Conservation (phyloP, 1,140 invertebrate genomes). For the Ips typographus region DNA sequence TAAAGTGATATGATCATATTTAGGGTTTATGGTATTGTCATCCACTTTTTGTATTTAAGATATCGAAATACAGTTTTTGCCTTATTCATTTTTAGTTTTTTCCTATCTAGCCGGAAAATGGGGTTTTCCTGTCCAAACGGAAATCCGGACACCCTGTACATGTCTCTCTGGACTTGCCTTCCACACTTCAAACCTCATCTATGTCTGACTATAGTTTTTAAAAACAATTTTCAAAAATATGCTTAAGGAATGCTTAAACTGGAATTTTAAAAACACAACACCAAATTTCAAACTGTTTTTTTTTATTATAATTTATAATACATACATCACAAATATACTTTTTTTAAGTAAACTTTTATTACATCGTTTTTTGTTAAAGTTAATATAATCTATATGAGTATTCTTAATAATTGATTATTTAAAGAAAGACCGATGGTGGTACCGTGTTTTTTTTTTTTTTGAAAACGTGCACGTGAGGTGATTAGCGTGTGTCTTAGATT, state of each 20-base stretch:
- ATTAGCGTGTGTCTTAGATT: not conserved
- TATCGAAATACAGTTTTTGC: no score
- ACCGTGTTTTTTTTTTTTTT: not conserved
- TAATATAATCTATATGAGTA: conserved; percentile 11
- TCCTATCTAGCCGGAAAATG: no score
- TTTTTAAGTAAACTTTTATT: conserved; percentile 9
- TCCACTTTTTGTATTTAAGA: no score
- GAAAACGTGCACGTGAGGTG: not conserved
- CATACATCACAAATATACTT: conserved; percentile 19
- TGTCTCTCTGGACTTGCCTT: no score
- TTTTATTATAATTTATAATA: conserved; percentile 13
- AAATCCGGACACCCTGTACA: no score
- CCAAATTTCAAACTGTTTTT: not conserved
- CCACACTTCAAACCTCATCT: no score
- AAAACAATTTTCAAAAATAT: not conserved
- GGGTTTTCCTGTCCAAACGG: no score
- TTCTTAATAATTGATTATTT: conserved; percentile 16
- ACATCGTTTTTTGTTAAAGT: not conserved
- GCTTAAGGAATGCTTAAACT: not conserved
- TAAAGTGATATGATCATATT: no score
- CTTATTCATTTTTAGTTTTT: no score
- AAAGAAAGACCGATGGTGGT: conserved; percentile 3
- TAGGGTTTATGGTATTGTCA: no score
- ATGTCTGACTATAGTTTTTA: not conserved
- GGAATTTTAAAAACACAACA: no score